phyloP scores from a whole-genome alignment of 2,888 invertebrate genomes.

The Harpalus rubripes region DNA sequence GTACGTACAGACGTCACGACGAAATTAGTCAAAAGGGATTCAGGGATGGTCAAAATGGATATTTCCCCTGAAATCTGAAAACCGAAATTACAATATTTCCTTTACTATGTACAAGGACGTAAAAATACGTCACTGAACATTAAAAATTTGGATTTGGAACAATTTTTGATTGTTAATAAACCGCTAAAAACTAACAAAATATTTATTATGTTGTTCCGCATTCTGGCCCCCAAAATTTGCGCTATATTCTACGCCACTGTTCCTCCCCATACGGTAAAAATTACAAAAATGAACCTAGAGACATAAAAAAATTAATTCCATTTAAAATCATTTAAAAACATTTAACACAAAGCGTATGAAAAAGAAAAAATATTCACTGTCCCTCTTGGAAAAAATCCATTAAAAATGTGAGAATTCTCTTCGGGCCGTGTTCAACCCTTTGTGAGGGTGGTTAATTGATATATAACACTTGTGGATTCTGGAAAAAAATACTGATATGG shows the following conservation, averaged over 20 bases:
- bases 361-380: conserved; percentile 50
- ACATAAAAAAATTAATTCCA: conserved; percentile 56
- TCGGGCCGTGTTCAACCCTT: conserved; percentile 36
- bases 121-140: too few species aligned
- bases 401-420: conserved; percentile 56
- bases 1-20: too few species aligned
- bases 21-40: too few species aligned
- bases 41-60: too few species aligned
- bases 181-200: too few species aligned
- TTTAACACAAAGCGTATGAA: conserved; percentile 49
- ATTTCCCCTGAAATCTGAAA: too few species aligned
- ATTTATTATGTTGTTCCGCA: neutral
- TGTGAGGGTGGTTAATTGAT: conserved; percentile 60
- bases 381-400: conserved; percentile 59
- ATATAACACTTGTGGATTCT: conserved; percentile 62
- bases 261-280: conserved; percentile 26
- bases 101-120: too few species aligned
- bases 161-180: too few species aligned
- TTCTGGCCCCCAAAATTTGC: neutral
- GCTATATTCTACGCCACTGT: conserved; percentile 10
- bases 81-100: too few species aligned
- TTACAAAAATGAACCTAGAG: conserved; percentile 53
- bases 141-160: too few species aligned
- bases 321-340: conserved; percentile 63
- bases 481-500: conserved; percentile 49